Base-by-base conservation (phyloP, 1,140 invertebrate species). In the Drosophila busckii region DNA sequence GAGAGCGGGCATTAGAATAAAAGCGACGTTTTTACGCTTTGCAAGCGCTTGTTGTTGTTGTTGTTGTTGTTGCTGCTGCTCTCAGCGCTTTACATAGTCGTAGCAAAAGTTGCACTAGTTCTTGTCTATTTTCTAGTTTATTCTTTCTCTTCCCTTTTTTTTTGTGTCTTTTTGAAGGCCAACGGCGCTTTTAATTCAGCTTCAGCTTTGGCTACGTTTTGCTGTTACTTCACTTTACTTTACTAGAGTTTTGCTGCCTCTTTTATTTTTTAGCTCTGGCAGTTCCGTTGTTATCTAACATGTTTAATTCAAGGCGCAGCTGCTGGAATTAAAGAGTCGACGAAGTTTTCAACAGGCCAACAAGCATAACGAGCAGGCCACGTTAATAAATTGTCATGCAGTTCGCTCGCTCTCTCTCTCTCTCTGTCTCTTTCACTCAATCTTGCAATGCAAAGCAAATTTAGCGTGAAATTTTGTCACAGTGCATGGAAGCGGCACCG, bases 221-320 rank as follows among this genome's bases (percentile, higher is more conserved):
- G 15, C 55, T 22, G 5, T 32, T 23, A 4, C 10, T 46, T 5
- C n/a, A 17, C 17, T 22, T 63, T 44, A 26, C 28, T 32, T 64
- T 23, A 44, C 54, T 38, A 29, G 23, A 19, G 59, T 60, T 53
- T 45, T 40, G 15, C 23, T 54, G 20, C 13, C 28, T 16, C 34
- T 46, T 34, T 37, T 44, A 8, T 25, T 13, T 40, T 32, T 5
- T 22, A 34, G 26, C 15, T 42, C 23, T 28, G 49, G 48, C 49
- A 9, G 41, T 29, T 23, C 37, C 38, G 66, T 58, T 73, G 73
- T 73, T 80, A 80, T 73, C 75, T 80, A 82, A 82, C 75, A 82
- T 82, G 69, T 64, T 80, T 82, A 82, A 82, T 80, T 82, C 68
- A 73, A 82, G 71, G 71, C 62, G 71, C 66, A 54, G 70, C 66